Percentiles rank a stretch among this genome's conserved stretches.
These are phyloP conservation scores for Pristionchus pacificus DNA, from an alignment of 1,140 invertebrate species.

Conservation along the genomic window DNA sequence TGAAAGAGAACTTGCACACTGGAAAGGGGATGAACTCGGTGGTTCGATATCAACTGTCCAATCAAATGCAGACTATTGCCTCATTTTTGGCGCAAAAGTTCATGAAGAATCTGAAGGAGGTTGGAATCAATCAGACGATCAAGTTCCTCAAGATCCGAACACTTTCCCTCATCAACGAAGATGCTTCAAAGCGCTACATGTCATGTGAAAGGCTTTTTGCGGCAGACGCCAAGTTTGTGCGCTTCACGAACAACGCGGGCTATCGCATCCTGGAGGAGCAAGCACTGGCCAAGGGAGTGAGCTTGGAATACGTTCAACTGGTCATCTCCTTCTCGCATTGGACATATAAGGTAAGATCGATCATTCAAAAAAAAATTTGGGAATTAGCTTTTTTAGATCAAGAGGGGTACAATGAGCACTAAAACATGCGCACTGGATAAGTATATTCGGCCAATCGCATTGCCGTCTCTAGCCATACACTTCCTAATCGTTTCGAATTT, in stretches of 20 bases:
- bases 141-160: constrained; percentile 24
- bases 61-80: constrained; percentile 31
- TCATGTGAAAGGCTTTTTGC: constrained; percentile 18
- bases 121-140: constrained; percentile 1
- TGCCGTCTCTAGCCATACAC: too few relatives aligned
- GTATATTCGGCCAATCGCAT: too few relatives aligned
- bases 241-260: constrained; percentile 29
- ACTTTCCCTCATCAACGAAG: not conserved
- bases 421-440: too few relatives aligned
- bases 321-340: constrained; percentile 29
- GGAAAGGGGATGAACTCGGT: constrained; percentile 1
- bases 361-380: not conserved
- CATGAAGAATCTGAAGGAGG: constrained; percentile 2
- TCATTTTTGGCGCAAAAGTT: constrained; percentile 20
- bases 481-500: too few relatives aligned
- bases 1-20: constrained; percentile 22
- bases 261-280: constrained; percentile 20
- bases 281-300: not conserved
- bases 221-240: constrained; percentile 9
- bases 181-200: constrained; percentile 6
- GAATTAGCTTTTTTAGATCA: too few relatives aligned
- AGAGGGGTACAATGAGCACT: too few relatives aligned
- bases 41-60: constrained; percentile 20
- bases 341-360: constrained; percentile 20
- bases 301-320: constrained; percentile 19